phyloP scores from a whole-genome alignment of 2,888 invertebrate genomes.

The Synergus laeviventris region DNA sequence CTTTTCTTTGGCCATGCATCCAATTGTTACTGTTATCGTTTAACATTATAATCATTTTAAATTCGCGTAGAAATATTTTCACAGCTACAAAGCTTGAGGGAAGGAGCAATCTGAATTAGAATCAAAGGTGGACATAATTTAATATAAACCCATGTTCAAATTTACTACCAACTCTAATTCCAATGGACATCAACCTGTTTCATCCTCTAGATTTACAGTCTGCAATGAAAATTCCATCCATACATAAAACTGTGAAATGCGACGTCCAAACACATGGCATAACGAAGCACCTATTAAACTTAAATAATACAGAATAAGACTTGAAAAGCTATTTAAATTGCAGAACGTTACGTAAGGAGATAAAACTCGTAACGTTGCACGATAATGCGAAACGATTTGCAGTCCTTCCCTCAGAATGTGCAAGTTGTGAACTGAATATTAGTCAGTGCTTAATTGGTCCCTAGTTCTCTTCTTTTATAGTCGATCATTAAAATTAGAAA shows the following conservation, averaged over 20 bases:
- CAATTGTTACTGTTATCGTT: constrained; percentile 71
- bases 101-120: constrained; percentile 42
- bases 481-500: background rate
- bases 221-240: background rate
- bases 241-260: background rate
- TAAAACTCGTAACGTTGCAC: background rate
- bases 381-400: background rate
- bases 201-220: background rate
- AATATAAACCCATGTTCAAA: background rate
- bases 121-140: background rate
- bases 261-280: background rate
- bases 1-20: constrained; percentile 70
- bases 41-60: constrained; percentile 69
- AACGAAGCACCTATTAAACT: background rate
- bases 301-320: background rate
- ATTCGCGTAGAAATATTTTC: constrained; percentile 43
- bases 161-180: background rate
- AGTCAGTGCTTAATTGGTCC: background rate
- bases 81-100: background rate
- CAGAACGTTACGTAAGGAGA: background rate
- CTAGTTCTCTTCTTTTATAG: constrained; percentile 5
- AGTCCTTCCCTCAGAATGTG: background rate
- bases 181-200: background rate
- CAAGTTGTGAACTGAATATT: background rate
- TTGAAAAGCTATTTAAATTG: background rate